Base-by-base conservation (phyloP, 92 coral and sea anemone genomes). In the Epizoanthus illoricatus region DNA sequence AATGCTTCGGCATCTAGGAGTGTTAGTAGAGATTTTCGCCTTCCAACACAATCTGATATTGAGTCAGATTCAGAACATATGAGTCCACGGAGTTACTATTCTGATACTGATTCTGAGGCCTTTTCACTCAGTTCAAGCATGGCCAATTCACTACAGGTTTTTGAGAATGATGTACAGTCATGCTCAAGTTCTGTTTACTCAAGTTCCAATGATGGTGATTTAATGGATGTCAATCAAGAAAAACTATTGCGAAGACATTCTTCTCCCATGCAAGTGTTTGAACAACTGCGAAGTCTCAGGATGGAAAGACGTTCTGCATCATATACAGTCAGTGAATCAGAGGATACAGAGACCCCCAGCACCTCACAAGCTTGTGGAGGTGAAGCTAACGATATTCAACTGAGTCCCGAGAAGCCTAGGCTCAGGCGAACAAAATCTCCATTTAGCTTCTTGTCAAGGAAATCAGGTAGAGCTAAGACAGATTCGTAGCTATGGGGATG, bases 81-180 rank as follows among this genome's bases (percentile, higher is more conserved):
- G 5, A 20, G 71, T 45, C 60, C 60, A 1, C 71, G 16, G 33
- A 45, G 59, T 47, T 41, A 2, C 18, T n/a, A 19, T 5, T 78
- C 82, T 19, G 82, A 78, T 41, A 78, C 71, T 45, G 82, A 78
- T 21, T 78, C 82, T n/a, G 82, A 78, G 64, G 71, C 71, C 0
- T 63, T 78, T 45, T 78, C 82, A 11, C 65, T 40, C 13, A 45
- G 42, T 3, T 78, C 82, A 78, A 62, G 82, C 61, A 12, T 62
- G 58, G 33, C 54, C 8, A 52, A 24, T 21, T 78, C 71, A 5
- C 82, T 72, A 41, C 72, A 42, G 59, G 55, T 19, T 13, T 78
- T 62, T 23, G 82, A 63, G 58, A 42, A 63, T 19, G 82, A 78
- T 41, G 40, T 71, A 19, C 71, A 42, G 13, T 78, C 82, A 4